Evolutionary conservation across 2,888 invertebrate species (phyloP), one percentile per base, ranked within the genome.

Genomic region (Leptinotarsa rubiginosa): DNA sequence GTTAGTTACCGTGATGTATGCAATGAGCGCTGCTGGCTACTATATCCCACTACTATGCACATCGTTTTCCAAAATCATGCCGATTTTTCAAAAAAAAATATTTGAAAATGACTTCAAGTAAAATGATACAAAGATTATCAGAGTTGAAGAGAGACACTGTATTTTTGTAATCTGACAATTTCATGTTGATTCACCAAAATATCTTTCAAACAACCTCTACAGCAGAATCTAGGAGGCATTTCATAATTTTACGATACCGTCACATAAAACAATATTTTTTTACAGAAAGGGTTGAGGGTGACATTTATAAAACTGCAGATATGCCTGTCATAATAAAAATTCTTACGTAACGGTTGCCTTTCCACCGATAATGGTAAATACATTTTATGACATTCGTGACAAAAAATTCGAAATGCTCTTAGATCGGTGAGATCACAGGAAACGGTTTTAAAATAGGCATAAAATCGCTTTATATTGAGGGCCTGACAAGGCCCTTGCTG

Each of bases 391-490:
- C 47, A 56, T 56, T 56, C 49, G 47, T 56, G 41, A 69, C 69
- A 69, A 69, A 69, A 69, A 69, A 69, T 47, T 47, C 47, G 47
- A 56, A 56, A 52, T 56, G 41, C 56, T 56, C 15, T 20, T 18
- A 16, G 2, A 20, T 56, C 69, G 69, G 69, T 25, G 22, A 20
- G 56, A 69, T 69, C 69, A 69, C 49, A 69, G 69, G 41, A 47
- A 41, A 69, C 22, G 47, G 56, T 47, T 69, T 59, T 31, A 12
- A 62, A 62, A 62, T 62, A 41, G 41, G 70, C 70, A 70, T 76
- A 72, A 72, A 76, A 74, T 72, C 69, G 62, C 52, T 65, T 49
- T 56, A 69, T 70, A 67, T 74, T 76, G 25, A 49, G 49, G 31
- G 47, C 31, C 70, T 70, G 49, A 59, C 64, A 72, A 47, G 74